Percentiles rank a stretch among this genome's conserved stretches.
phyloP scores from a whole-genome alignment of 2,888 invertebrate species.

The Julus scanicus region DNA sequence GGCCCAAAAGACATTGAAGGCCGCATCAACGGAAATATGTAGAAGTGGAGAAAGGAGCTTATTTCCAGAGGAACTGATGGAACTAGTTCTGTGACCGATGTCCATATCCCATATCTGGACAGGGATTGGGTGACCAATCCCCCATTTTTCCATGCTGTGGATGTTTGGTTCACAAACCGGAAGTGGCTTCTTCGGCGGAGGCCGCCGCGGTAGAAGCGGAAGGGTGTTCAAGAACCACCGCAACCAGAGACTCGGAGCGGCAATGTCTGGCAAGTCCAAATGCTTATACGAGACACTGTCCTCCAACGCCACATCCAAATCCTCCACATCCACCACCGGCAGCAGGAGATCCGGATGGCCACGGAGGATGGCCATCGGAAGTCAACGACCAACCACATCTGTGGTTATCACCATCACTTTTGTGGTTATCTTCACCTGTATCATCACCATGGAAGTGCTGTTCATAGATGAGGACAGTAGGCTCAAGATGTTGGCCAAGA shows the following conservation, averaged over 20 bases:
- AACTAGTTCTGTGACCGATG: too few species aligned
- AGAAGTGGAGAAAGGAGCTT: neutral
- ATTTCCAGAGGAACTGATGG: too few species aligned
- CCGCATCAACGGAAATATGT: neutral
- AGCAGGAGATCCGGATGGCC: neutral
- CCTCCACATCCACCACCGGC: too few species aligned
- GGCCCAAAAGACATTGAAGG: too few species aligned
- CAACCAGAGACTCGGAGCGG: neutral
- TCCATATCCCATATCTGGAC: neutral
- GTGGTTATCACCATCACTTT: constrained; percentile 92
- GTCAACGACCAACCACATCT: constrained; percentile 74
- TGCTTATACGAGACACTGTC: neutral
- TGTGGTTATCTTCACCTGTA: constrained; percentile 87
- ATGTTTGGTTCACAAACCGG: neutral
- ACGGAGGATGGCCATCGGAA: neutral
- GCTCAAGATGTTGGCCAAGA: constrained; percentile 41
- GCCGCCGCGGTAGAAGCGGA: neutral
- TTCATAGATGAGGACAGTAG: constrained; percentile 72
- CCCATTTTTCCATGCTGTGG: constrained; percentile 14
- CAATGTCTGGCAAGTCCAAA: neutral
- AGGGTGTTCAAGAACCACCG: neutral
- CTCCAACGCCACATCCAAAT: neutral
- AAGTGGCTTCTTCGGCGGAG: neutral
- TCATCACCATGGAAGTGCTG: constrained; percentile 86
- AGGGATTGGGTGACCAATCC: too few species aligned